Evolutionary conservation across 2,113 vertebrate species (phyloP), one percentile per base, ranked within the genome.

Genomic region (Antennarius striatus): DNA sequence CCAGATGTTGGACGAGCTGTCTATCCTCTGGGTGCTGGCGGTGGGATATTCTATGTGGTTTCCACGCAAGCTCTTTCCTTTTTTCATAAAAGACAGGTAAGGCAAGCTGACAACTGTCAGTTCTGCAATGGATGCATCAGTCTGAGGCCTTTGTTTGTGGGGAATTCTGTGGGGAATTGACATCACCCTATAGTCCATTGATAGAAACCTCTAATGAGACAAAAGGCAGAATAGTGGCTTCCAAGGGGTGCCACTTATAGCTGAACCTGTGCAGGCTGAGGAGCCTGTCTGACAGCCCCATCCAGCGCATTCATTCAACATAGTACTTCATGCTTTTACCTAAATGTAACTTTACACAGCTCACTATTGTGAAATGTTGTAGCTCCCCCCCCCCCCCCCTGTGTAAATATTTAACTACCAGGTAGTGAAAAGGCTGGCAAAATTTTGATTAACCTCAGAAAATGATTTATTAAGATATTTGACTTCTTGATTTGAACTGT

Each of bases 1-100:
- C 5, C 98, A 99, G 86, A 91, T 99, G 87, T 71, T 99, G 83
- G 98, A 99, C 0, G 98, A 99, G 75, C 83, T 99, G 55, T 92
- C 96, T 28, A 99, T 99, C 86, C 89, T 99, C 53, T 99, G 97
- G 98, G 83, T 96, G 0, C 63, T 99, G 86, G 93, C 94, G 1
- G 55, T 89, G 3, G 82, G 92, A 10, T 98, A 99, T 48, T 73
- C 93, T 5, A 63, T 95, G 28, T 99, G 97, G 98, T 90, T 97
- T 60, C 98, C 97, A 0, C 89, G 86, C 22, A 89, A 67, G 52
- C 88, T 93, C 73, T 97, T 95, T 61, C 96, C 98, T 0, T 71
- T 76, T 6, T 98, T 93, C 77, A 88, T 93, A 73, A 93, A 93
- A 60, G 93, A 80, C 92, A 96, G 97, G 98, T 99, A 81, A 3